Conservation (phyloP, 2,888 invertebrate genomes). For the Agelastica alni region DNA sequence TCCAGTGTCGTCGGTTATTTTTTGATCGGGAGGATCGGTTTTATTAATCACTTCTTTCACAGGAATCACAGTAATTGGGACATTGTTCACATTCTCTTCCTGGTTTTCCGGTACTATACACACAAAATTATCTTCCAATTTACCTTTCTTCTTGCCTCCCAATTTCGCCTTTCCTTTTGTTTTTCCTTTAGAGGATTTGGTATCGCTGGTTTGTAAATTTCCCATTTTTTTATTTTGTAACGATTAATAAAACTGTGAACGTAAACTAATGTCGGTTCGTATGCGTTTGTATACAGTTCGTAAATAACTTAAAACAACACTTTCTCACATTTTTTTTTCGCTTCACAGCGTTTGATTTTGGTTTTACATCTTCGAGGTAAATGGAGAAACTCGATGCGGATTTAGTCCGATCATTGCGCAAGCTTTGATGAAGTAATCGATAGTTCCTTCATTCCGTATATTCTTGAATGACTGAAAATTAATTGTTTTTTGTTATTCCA, state of each 20-base stretch:
- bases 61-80: constrained; percentile 29
- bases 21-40: not conserved
- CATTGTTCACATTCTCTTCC: constrained; percentile 20
- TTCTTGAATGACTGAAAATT: constrained; percentile 13
- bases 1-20: constrained; percentile 14
- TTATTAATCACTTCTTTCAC: constrained; percentile 16
- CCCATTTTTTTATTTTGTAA: constrained; percentile 8
- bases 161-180: constrained; percentile 63
- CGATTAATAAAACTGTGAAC: not conserved
- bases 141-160: constrained; percentile 52
- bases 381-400: constrained; percentile 17
- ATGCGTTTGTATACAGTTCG: not conserved
- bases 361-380: constrained; percentile 18
- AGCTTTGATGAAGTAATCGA: constrained; percentile 12
- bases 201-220: constrained; percentile 27
- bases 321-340: constrained; percentile 22
- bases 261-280: constrained; percentile 2
- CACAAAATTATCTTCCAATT: constrained; percentile 48
- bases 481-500: not conserved
- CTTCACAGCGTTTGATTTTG: constrained; percentile 19
- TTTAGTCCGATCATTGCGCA: constrained; percentile 8
- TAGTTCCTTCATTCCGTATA: constrained; percentile 7
- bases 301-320: constrained; percentile 10
- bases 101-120: constrained; percentile 43
- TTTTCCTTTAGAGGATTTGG: constrained; percentile 58